Base-by-base conservation (phyloP, 2,113 vertebrate genomes). In the Sialia sialis region DNA sequence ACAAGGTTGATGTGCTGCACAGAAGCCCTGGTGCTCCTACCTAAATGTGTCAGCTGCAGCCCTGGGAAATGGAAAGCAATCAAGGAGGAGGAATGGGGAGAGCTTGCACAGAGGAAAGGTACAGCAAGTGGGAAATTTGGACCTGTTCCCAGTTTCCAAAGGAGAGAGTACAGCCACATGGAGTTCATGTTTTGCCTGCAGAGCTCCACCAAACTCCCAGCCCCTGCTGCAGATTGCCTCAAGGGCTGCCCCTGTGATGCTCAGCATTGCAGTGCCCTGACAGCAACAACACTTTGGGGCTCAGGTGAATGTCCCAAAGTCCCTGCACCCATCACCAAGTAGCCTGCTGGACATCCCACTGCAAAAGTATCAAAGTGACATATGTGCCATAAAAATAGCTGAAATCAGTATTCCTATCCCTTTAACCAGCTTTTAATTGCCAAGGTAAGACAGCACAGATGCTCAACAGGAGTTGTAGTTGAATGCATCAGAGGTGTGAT, bases 201-300 rank as follows among this genome's bases (percentile, higher is more conserved):
- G 30, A 88, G 30, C 51, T 78, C 30, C 34, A 27, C 32, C 73
- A 52, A 59, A 23, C 6, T 38, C 27, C 19, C 30, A 55, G 23
- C 13, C 46, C 26, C 38, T 44, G 23, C 51, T 77, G 49, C 34
- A 30, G 30, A 62, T 18, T 1, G 0, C 7, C 8, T 11, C 7
- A 8, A 44, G 62, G 6, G 23, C 38, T 8, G 11, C 13, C 2
- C 3, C 59, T 25, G 9, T 0, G 0, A 4, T 1, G 4, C 20
- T 63, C 10, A 6, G 7, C 1, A 4, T 67, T 54, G 49, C 1
- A 1, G 36, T 4, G 4, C 26, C 2, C 3, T 22, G 4, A 64
- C 29, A 43, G 39, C 52, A 76, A 26, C 7, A n/a, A 59, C 5
- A 11, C 10, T 9, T 3, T 3, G 2, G 2, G 39, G 38, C n/a